Percentiles rank a stretch among this genome's conserved stretches.
phyloP scores from a whole-genome alignment of 1,140 invertebrate species.

The Acromyrmex echinatior region DNA sequence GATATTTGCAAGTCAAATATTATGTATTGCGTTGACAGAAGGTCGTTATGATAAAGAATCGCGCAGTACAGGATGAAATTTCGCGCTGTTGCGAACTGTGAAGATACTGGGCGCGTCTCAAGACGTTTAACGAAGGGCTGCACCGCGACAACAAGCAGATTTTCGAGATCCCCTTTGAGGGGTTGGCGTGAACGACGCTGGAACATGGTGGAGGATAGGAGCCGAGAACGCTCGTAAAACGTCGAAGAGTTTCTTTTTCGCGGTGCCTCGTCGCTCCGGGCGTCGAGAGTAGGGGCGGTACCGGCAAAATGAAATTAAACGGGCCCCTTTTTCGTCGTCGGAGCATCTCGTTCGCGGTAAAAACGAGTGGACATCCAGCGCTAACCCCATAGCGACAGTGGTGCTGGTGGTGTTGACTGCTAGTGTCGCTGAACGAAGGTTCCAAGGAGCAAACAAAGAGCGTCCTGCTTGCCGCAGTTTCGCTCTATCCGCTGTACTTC shows the following conservation, averaged over 20 bases:
- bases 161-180: slow-evolving; percentile 32
- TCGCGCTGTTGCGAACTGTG: background rate
- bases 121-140: slow-evolving; percentile 34
- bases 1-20: too few relatives aligned
- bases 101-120: background rate
- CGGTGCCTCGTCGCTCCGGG: slow-evolving; percentile 71
- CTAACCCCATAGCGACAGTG: slow-evolving; percentile 52
- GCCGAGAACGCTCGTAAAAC: slow-evolving; percentile 69
- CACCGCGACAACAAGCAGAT: background rate
- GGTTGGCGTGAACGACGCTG: slow-evolving; percentile 41
- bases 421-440: background rate
- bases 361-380: slow-evolving; percentile 76
- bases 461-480: background rate
- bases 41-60: background rate
- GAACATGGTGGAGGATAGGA: background rate
- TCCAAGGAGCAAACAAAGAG: slow-evolving; percentile 6
- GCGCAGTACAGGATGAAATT: background rate
- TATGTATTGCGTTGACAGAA: background rate
- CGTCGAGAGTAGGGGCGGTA: slow-evolving; percentile 69
- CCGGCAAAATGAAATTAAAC: slow-evolving; percentile 77
- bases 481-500: background rate
- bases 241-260: slow-evolving; percentile 70
- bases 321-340: slow-evolving; percentile 67
- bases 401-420: background rate
- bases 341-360: slow-evolving; percentile 66